A percentile compares a stretch with the other conserved stretches of the same genome.
These are phyloP conservation scores for Propithecus perrieri DNA, from an alignment of 2,797 vertebrate genomes.

Conservation along the genomic window DNA sequence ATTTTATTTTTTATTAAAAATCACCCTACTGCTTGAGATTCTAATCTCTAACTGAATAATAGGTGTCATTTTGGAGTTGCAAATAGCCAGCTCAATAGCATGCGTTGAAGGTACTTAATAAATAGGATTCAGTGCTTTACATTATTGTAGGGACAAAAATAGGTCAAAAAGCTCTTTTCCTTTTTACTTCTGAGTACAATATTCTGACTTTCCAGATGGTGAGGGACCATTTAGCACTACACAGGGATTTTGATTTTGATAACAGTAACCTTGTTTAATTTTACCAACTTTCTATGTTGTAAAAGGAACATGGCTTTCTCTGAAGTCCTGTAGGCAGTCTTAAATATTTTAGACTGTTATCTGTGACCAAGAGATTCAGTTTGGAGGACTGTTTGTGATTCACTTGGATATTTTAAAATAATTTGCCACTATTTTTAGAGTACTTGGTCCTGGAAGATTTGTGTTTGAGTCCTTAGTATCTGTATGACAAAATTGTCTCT, in stretches of 20 bases:
- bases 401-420: neutral
- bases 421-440: neutral
- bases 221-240: slow-evolving; percentile 47
- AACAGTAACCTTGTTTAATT: slow-evolving; percentile 62
- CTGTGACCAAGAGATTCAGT: neutral
- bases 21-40: slow-evolving; percentile 55
- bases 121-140: slow-evolving; percentile 46
- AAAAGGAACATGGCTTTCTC: slow-evolving; percentile 47
- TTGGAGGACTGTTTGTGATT: neutral
- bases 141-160: slow-evolving; percentile 61
- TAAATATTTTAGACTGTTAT: slow-evolving; percentile 49
- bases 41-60: slow-evolving; percentile 73
- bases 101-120: slow-evolving; percentile 46
- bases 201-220: slow-evolving; percentile 64
- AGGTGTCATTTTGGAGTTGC: slow-evolving; percentile 64
- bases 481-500: neutral
- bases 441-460: neutral
- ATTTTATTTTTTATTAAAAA: slow-evolving; percentile 81
- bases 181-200: slow-evolving; percentile 44
- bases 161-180: slow-evolving; percentile 68
- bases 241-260: slow-evolving; percentile 70
- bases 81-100: neutral
- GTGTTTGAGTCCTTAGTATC: neutral
- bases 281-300: slow-evolving; percentile 41
- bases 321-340: neutral